Conservation (phyloP, 2,113 vertebrate genomes). For the Turdus rufiventris region DNA sequence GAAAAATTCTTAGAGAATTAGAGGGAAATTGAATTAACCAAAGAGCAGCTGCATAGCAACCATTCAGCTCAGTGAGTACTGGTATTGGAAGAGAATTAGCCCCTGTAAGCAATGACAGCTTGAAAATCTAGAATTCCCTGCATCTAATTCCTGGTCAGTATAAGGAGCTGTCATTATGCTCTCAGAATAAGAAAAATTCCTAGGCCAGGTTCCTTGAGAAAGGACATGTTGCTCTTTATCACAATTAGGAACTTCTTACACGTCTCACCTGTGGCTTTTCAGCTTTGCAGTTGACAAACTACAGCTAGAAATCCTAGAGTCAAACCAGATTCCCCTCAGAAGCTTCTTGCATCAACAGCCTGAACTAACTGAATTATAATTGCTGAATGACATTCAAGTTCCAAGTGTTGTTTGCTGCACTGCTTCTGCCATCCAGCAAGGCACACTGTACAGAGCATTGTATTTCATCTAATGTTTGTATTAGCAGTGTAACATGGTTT, state of each 20-base stretch:
- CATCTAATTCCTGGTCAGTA: neutral
- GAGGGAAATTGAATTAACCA: neutral
- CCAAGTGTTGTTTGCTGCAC: neutral
- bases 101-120: neutral
- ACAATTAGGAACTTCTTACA: neutral
- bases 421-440: neutral
- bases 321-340: neutral
- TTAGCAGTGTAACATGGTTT: neutral
- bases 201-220: neutral
- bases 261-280: neutral
- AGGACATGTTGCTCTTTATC: neutral
- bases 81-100: neutral
- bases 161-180: neutral
- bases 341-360: neutral
- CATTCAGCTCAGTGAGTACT: neutral
- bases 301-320: neutral
- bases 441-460: neutral
- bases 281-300: neutral
- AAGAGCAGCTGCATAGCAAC: neutral
- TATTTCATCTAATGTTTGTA: neutral
- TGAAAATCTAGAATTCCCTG: neutral
- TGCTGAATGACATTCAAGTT: rapidly evolving
- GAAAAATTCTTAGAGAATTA: neutral
- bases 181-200: neutral
- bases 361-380: neutral